Base-by-base conservation (phyloP, 2,797 vertebrate species). In the Gobio occitaniae region DNA sequence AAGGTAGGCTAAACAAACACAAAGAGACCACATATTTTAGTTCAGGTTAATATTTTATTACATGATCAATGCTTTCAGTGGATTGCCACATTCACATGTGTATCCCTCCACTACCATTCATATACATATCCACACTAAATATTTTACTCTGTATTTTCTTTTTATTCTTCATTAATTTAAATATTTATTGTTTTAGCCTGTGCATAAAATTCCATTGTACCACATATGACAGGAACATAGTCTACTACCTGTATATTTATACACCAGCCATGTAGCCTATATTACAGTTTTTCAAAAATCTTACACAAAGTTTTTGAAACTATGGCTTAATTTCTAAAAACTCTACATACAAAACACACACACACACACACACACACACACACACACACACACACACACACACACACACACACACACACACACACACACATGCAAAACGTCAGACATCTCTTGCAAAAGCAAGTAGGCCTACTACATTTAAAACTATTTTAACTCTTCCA, bases 41-140 rank as follows among this genome's bases (percentile, higher is more conserved):
- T 72, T 38, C 50, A 13, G 38, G 82, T 84, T 84, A 78, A 84
- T 84, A 50, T 56, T 84, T 54, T 21, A 77, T 68, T 68, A 52
- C 13, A 6, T 19, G 81, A 66, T 75, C 25, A 50, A 19, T 82
- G 25, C 17, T n/a, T 52, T 63, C 10, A 71, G 6, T 50, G 63
- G 4, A 13, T 48, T 83, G 32, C 59, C 13, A 25, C 21, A 44
- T 47, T 21, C 3, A 44, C 2, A 1, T 44, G 2, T 32, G 32
- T 32, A 32, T 44, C 41, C 41, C 8, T 44, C 41, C 41, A 44
- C 41, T 44, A 44, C 41, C 41, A 6, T 38, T 11, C 21, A n/a
- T 29, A n/a, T 29, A 4, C 29, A 56, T 41, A 44, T 54, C 29
- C 25, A 47, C 2, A 59, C 16, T 81, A 69, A 2, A 44, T 70